Evolutionary conservation across 1,140 invertebrate species (phyloP).

Genomic region (Eumaeus atala): DNA sequence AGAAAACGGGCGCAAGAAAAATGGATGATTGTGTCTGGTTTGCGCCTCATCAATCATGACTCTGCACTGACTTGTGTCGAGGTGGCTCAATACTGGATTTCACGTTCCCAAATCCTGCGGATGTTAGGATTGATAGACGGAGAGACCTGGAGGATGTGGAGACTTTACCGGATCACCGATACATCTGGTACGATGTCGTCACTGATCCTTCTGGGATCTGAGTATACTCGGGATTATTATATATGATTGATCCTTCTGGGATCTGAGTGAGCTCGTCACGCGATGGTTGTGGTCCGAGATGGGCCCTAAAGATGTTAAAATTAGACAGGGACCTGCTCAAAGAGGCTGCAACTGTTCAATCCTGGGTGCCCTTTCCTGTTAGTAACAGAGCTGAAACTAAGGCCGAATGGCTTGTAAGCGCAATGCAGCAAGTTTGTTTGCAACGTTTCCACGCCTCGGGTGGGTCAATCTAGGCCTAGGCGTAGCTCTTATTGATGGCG

Average conservation of each 20-base stretch:
- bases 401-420: neutral
- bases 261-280: neutral
- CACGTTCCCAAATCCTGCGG: too few species aligned
- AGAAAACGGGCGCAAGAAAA: neutral
- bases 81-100: neutral
- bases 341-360: neutral
- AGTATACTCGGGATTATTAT: too few species aligned
- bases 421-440: neutral
- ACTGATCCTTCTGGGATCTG: too few species aligned
- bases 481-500: neutral
- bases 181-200: too few species aligned
- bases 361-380: neutral
- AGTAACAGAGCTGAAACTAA: too few species aligned
- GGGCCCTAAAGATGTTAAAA: neutral
- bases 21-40: too few species aligned
- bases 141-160: too few species aligned
- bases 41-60: too few species aligned
- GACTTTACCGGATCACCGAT: too few species aligned
- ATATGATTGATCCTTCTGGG: too few species aligned
- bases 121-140: too few species aligned
- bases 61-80: neutral
- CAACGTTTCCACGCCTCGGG: too few species aligned
- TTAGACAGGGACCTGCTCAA: neutral
- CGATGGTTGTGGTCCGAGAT: slow-evolving; percentile 11
- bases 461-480: neutral